Percentiles rank a stretch among this genome's conserved stretches.
Conservation (phyloP, 2,113 vertebrate genomes). For the Thermophis baileyi region DNA sequence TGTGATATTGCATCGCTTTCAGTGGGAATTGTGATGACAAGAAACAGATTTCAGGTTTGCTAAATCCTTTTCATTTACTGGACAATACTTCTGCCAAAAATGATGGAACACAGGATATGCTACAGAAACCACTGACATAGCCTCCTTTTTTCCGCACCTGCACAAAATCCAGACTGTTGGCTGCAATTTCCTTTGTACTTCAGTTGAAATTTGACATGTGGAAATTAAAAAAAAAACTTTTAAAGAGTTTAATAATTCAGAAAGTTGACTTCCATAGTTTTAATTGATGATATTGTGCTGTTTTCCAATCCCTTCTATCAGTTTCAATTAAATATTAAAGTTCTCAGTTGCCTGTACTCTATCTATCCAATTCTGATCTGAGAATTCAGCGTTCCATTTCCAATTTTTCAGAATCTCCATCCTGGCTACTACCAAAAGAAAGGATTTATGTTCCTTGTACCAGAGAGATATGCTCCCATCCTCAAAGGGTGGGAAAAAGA, state of each 20-base stretch:
- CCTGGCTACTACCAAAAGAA: background rate
- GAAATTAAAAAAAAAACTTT: background rate
- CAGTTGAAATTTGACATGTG: slow-evolving; percentile 28
- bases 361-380: background rate
- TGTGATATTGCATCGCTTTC: slow-evolving; percentile 55
- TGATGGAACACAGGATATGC: slow-evolving; percentile 66
- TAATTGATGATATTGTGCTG: background rate
- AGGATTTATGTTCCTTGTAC: background rate
- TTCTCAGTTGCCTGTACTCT: background rate
- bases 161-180: slow-evolving; percentile 37
- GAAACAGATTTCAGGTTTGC: slow-evolving; percentile 72
- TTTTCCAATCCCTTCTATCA: background rate
- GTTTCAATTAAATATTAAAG: background rate
- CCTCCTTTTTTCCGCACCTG: slow-evolving; percentile 56
- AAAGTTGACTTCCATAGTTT: background rate
- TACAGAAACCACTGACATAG: slow-evolving; percentile 45
- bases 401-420: background rate
- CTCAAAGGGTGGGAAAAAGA: background rate
- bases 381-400: background rate
- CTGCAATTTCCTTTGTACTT: slow-evolving; percentile 42
- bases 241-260: background rate
- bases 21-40: slow-evolving; percentile 70
- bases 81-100: slow-evolving; percentile 66
- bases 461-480: background rate
- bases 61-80: slow-evolving; percentile 65